Evolutionary conservation across 2,888 invertebrate species (phyloP).

Genomic region (Galerucella pusilla): DNA sequence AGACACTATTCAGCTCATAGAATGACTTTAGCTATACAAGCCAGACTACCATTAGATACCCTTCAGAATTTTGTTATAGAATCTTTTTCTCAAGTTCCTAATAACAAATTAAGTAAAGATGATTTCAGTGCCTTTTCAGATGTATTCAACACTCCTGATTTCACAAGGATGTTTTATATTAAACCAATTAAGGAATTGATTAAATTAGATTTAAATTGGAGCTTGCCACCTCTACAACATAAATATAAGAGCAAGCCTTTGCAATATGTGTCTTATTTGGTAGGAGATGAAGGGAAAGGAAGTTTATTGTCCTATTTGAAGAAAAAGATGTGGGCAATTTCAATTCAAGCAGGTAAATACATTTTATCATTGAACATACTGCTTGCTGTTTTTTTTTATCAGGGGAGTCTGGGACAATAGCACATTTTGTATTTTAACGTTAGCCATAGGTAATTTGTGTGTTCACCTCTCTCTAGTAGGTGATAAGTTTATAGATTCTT

Average conservation of each 20-base stretch:
- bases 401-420: background rate
- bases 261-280: constrained; percentile 79
- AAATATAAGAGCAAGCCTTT: constrained; percentile 82
- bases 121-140: constrained; percentile 70
- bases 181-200: constrained; percentile 76
- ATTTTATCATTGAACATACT: background rate
- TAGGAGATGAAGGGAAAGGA: constrained; percentile 89
- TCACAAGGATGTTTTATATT: constrained; percentile 78
- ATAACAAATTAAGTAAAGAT: constrained; percentile 72
- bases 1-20: constrained; percentile 87
- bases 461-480: too few species aligned
- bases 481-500: too few species aligned
- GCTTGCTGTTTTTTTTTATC: background rate
- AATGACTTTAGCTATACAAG: constrained; percentile 88
- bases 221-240: constrained; percentile 71
- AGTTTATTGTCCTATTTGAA: constrained; percentile 83
- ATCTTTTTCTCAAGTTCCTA: constrained; percentile 77
- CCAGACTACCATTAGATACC: constrained; percentile 72
- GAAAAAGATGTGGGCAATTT: constrained; percentile 58
- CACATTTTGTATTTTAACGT: too few species aligned
- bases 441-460: too few species aligned
- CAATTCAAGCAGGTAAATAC: constrained; percentile 7
- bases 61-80: constrained; percentile 74
- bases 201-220: constrained; percentile 73
- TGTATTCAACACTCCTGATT: constrained; percentile 72